Conservation (phyloP, 1,140 invertebrate species). For the Trialeurodes vaporariorum region DNA sequence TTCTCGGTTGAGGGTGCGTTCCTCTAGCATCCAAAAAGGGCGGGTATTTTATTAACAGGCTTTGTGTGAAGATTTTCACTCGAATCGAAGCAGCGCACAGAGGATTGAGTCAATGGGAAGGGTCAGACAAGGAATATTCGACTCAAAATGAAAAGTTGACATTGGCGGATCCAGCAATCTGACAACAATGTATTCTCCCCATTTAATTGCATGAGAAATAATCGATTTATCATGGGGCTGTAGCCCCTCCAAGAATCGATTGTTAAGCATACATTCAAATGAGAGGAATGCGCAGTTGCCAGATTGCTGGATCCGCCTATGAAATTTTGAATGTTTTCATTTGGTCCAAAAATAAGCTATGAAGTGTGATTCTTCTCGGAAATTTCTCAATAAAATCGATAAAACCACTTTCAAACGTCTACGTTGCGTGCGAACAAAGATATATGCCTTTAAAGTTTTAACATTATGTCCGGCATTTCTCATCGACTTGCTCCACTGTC, state of each 20-base stretch:
- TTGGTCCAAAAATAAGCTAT: neutral
- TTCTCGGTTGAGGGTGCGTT: too few relatives aligned
- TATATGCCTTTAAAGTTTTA: neutral
- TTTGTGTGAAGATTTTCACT: too few relatives aligned
- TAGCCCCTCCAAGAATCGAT: too few relatives aligned
- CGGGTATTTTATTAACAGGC: too few relatives aligned
- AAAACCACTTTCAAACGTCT: neutral
- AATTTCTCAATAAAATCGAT: neutral
- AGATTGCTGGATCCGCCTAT: too few relatives aligned
- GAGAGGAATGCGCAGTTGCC: too few relatives aligned
- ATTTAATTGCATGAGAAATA: too few relatives aligned
- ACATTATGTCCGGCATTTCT: neutral
- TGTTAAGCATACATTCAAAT: too few relatives aligned
- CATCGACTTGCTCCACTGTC: neutral
- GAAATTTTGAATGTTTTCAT: neutral
- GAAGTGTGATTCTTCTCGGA: neutral
- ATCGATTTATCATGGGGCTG: too few relatives aligned
- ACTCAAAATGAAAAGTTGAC: neutral
- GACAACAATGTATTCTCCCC: too few relatives aligned
- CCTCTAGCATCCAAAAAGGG: too few relatives aligned
- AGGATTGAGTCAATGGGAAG: neutral
- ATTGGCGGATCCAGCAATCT: too few relatives aligned
- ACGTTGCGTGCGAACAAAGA: neutral
- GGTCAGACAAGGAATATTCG: neutral
- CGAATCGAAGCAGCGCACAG: neutral